Percentiles rank a stretch among this genome's conserved stretches.
Conservation (phyloP, 1,140 invertebrate genomes). For the Macrotrachela quadricornifera region DNA sequence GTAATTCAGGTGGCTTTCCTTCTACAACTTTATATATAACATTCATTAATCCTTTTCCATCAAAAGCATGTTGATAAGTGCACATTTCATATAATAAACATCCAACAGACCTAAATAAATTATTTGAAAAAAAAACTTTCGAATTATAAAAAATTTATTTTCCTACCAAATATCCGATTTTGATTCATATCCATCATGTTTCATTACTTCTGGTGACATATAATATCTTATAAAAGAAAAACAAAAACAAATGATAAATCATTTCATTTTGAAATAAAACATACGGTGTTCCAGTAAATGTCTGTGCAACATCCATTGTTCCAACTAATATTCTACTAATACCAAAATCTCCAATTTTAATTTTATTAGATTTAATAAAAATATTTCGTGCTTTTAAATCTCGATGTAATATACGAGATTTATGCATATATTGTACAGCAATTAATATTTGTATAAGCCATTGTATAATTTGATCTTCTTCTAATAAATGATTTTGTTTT, state of each 20-base stretch:
- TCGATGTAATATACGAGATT: constrained; percentile 23
- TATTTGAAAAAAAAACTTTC: too few species aligned
- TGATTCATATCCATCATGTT: constrained; percentile 30
- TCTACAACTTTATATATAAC: constrained; percentile 32
- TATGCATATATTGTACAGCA: constrained; percentile 29
- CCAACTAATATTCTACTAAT: constrained; percentile 27
- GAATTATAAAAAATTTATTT: too few species aligned
- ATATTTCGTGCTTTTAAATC: constrained; percentile 32
- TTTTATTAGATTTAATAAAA: constrained; percentile 24
- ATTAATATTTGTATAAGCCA: constrained; percentile 29
- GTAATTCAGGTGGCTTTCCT: constrained; percentile 20
- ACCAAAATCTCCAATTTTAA: constrained; percentile 30
- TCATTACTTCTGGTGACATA: constrained; percentile 31
- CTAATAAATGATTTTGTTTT: constrained; percentile 17
- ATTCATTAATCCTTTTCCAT: constrained; percentile 25
- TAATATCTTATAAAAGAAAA: constrained; percentile 17
- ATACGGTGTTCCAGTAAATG: constrained; percentile 15
- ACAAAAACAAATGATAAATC: neutral
- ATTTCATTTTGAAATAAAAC: too few species aligned
- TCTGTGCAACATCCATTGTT: constrained; percentile 24
- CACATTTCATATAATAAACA: constrained; percentile 28
- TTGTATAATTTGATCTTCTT: constrained; percentile 21
- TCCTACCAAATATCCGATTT: constrained; percentile 24
- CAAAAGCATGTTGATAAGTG: constrained; percentile 24
- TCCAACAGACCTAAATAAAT: constrained; percentile 16